Percentiles rank a stretch among this genome's conserved stretches.
Evolutionary conservation across 2,113 vertebrate species (phyloP).

Genomic region (Cranoglanis bouderius): DNA sequence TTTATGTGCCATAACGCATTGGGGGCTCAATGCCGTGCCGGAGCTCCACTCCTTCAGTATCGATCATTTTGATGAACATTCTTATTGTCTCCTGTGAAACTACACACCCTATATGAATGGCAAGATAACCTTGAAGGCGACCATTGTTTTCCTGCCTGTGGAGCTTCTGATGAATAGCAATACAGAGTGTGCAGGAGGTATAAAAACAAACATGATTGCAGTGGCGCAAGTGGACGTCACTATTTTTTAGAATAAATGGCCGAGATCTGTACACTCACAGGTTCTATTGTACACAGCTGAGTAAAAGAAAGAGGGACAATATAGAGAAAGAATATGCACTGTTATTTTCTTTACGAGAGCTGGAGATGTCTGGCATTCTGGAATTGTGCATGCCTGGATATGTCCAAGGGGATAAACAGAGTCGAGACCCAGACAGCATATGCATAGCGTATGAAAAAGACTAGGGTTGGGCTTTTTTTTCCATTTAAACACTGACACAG

Average conservation of each 20-base stretch:
- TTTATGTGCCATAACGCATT: neutral
- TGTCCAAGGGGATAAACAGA: conserved; percentile 32
- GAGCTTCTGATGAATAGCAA: too few species aligned
- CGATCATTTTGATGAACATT: too few species aligned
- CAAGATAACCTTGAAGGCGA: too few species aligned
- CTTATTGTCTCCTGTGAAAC: neutral
- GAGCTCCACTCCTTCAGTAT: too few species aligned
- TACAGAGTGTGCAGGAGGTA: too few species aligned
- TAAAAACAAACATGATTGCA: too few species aligned
- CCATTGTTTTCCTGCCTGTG: too few species aligned
- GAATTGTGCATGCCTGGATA: conserved; percentile 29
- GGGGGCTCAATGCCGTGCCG: too few species aligned
- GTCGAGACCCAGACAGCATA: neutral
- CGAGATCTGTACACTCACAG: neutral
- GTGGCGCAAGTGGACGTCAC: neutral
- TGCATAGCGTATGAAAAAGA: neutral
- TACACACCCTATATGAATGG: too few species aligned
- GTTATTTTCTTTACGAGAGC: conserved; percentile 1
- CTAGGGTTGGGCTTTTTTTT: neutral
- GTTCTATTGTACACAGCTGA: neutral
- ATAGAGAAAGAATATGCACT: neutral
- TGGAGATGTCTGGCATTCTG: neutral
- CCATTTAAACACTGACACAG: too few species aligned
- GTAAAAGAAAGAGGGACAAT: neutral
- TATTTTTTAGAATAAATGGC: neutral